These are phyloP conservation scores for Ramphastos sulfuratus DNA, from an alignment of 2,113 vertebrate genomes.

Conservation along the genomic window DNA sequence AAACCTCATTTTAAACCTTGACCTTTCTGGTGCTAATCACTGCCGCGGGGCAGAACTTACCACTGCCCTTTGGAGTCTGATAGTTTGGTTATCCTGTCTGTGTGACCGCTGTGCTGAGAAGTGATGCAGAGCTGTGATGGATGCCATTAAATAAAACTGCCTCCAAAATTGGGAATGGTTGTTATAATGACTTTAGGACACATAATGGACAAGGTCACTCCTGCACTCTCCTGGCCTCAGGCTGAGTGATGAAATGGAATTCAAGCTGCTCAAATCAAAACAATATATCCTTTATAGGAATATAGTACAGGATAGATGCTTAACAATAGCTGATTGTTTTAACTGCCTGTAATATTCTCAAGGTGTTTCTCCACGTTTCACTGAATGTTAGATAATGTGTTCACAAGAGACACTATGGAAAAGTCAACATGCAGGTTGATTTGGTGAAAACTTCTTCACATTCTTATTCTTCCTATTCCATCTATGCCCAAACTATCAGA, in stretches of 20 bases:
- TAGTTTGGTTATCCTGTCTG: not conserved
- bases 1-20: constrained; percentile 54
- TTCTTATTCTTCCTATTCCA: not conserved
- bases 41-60: not conserved
- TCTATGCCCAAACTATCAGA: not conserved
- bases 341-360: not conserved
- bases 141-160: constrained; percentile 35
- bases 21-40: constrained; percentile 35
- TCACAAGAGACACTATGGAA: not conserved
- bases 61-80: not conserved
- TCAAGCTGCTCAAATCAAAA: not conserved
- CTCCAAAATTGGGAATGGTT: not conserved
- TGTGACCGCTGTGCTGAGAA: not conserved
- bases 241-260: constrained; percentile 25
- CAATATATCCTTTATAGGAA: not conserved
- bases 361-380: not conserved
- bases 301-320: not conserved
- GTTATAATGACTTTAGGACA: constrained; percentile 19
- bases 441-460: not conserved
- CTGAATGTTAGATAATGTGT: not conserved
- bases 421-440: not conserved
- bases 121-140: not conserved
- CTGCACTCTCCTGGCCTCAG: not conserved
- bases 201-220: not conserved
- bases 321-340: not conserved